Percentiles rank a stretch among this genome's conserved stretches.
These are phyloP conservation scores for Scaptodrosophila latifasciaeformis DNA, from an alignment of 2,888 invertebrate species.

Conservation along the genomic window DNA sequence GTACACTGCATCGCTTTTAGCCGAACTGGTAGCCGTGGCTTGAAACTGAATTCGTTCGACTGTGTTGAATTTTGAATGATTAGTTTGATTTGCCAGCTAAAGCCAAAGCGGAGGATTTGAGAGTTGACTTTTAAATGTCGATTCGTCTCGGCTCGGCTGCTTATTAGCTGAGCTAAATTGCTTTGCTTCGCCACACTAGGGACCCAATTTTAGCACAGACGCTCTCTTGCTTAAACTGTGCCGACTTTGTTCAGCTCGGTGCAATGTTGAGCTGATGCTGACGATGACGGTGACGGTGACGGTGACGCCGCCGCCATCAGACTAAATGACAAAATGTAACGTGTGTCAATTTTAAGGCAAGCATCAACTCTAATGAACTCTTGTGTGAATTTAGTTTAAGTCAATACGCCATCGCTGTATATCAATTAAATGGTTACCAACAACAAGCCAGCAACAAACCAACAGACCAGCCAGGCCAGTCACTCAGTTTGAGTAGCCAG, in stretches of 20 bases:
- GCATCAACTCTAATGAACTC: constrained; percentile 70
- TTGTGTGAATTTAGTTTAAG: constrained; percentile 69
- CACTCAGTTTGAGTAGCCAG: background rate
- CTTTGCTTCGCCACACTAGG: constrained; percentile 47
- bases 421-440: constrained; percentile 52
- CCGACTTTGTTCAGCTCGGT: background rate
- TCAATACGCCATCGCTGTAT: constrained; percentile 62
- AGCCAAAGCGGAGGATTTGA: constrained; percentile 68
- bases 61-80: constrained; percentile 69
- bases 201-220: constrained; percentile 63
- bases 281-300: background rate
- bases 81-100: constrained; percentile 69
- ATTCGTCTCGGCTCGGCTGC: constrained; percentile 49
- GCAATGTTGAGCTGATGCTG: background rate
- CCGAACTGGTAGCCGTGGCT: constrained; percentile 13
- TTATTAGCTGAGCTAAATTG: constrained; percentile 67
- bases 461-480: constrained; percentile 12
- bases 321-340: constrained; percentile 56
- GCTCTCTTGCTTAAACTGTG: constrained; percentile 21
- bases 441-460: background rate
- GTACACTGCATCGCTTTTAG: background rate
- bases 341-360: constrained; percentile 69
- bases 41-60: constrained; percentile 40
- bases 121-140: constrained; percentile 68
- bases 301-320: constrained; percentile 17